These are phyloP conservation scores for Anastrepha ludens DNA, from an alignment of 1,140 invertebrate species.

Conservation along the genomic window DNA sequence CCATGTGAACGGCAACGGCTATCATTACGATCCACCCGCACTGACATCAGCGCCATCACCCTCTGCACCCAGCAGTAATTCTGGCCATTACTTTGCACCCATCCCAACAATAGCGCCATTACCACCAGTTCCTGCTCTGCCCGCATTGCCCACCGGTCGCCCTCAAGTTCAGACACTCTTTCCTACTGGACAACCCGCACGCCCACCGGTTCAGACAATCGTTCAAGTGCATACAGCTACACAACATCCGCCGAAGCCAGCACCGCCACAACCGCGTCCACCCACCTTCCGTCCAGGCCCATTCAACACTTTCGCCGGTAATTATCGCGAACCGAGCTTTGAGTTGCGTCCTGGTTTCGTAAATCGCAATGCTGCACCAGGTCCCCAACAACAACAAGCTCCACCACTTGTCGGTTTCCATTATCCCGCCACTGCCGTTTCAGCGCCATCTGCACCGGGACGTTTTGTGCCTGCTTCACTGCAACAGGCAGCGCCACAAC, in stretches of 20 bases:
- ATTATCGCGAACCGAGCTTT: not conserved
- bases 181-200: slow-evolving; percentile 58
- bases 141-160: slow-evolving; percentile 60
- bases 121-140: slow-evolving; percentile 66
- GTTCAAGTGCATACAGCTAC: slow-evolving; percentile 58
- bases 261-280: not conserved
- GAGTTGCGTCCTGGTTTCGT: too few species aligned
- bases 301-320: not conserved
- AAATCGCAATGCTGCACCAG: not conserved
- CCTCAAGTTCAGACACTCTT: slow-evolving; percentile 26
- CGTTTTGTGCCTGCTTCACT: not conserved
- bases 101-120: slow-evolving; percentile 66
- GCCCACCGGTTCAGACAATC: slow-evolving; percentile 12
- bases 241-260: slow-evolving; percentile 9
- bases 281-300: not conserved
- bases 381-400: not conserved
- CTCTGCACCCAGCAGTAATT: slow-evolving; percentile 41
- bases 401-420: slow-evolving; percentile 7
- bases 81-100: slow-evolving; percentile 65
- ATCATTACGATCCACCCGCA: slow-evolving; percentile 67
- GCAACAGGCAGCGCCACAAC: slow-evolving; percentile 54
- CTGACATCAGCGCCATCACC: slow-evolving; percentile 59
- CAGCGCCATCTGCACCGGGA: not conserved
- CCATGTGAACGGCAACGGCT: slow-evolving; percentile 59
- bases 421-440: slow-evolving; percentile 54